Evolutionary conservation across 1,140 invertebrate genomes (phyloP), one percentile per base, ranked within the genome.

Genomic region (Cecropterus lyciades): DNA sequence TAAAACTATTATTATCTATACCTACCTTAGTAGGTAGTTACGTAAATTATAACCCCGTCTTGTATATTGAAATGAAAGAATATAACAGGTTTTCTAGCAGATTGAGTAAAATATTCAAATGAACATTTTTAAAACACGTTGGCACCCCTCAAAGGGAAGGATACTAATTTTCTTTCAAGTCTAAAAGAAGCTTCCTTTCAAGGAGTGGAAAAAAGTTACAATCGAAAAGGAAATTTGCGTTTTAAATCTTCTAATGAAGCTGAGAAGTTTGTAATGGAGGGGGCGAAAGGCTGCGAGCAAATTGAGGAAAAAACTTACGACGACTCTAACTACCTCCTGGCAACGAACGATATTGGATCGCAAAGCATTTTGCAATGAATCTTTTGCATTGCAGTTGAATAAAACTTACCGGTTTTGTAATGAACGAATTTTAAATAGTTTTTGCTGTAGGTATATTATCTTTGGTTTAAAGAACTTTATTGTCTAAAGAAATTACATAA

Each of bases 161-260:
- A 89, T 84, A 90, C 87, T 90, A 90, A 91, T 91, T 92, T 90
- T 83, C 86, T 90, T 85, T 84, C 79, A 78, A 82, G 76, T 87
- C 86, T 85, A 81, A 89, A 91, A 88, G 84, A 90, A 89, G 82
- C 82, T 91, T 85, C 80, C 84, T 89, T 89, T 89, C 82, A 85
- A 90, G 84, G 83, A 89, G 82, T 87, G 82, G 82, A 91, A 91
- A 91, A 92, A 92, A 92, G 89, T 92, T 92, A 92, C 87, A 92
- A 90, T 92, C 89, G 87, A 87, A 92, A 92, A 88, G 86, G 85
- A 88, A 91, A 92, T 92, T 92, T 92, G 89, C 87, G 89, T 92
- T 92, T 92, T 92, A 92, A 92, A 90, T 88, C 89, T 82, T 92
- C 89, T 92, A 92, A 92, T 90, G 89, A 90, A 92, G 87, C 89